Evolutionary conservation across 2,797 vertebrate genomes (phyloP), one percentile per base, ranked within the genome.

Genomic region (Pseudochromis fuscus): DNA sequence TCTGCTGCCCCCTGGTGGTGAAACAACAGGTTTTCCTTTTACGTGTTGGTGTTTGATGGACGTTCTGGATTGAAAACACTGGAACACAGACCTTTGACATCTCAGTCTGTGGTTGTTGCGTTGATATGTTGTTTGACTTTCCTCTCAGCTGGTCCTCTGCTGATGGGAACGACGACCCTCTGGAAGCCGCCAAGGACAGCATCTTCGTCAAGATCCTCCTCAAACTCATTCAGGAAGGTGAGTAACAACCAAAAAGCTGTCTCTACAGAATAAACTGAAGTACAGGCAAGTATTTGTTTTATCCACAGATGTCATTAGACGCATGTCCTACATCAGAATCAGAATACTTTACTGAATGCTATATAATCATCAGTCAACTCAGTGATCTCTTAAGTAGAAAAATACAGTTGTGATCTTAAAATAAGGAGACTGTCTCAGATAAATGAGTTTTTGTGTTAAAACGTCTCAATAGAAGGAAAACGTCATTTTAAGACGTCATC

Each of bases 171-270:
- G 96, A 96, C 57, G 96, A 99, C 88, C 98, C 98, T 24, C 94
- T 99, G 72, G 96, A 98, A 87, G 95, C 94, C 9, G 95, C 97
- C 60, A 97, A 96, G 84, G 96, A 97, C 75, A 97, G 96, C 62
- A 94, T 97, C 89, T 98, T 98, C 80, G 93, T 98, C 77, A 98
- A 96, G 93, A 96, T 98, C 84, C 85, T 99, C 62, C 95, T 97
- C 65, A 97, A 97, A 38, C 94, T 99, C 63, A 85, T 96, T 60
- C 96, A 98, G 87, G 96, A 98, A 93, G 97, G 97, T 97, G 88
- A 77, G 83, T 52, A 19, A 2, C 9, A 0, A 1, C 27, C 4
- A 3, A 0, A 33, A 40, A 57, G 23, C 0, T 18, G 30, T 30
- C 30, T 30, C 8, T 30, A 44, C 33, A 38, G 37, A 18, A 15